A percentile compares a stretch with the other conserved stretches of the same genome.
Evolutionary conservation across 1,140 invertebrate species (phyloP).

Genomic region (Patella vulgata): DNA sequence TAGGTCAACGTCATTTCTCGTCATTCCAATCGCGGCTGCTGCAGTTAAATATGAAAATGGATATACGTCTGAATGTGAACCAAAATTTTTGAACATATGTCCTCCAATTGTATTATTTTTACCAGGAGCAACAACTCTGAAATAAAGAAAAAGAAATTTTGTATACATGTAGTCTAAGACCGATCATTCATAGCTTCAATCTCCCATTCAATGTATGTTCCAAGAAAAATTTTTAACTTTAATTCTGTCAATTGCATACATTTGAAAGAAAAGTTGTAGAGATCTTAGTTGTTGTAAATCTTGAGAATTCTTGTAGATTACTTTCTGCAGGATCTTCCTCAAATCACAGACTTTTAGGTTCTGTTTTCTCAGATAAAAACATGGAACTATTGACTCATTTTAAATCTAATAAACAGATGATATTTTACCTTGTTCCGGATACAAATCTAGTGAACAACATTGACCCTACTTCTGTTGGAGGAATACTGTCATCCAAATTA

Average conservation of each 20-base stretch:
- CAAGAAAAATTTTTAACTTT: background rate
- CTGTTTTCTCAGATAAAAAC: too few relatives aligned
- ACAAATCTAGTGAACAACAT: conserved; percentile 80
- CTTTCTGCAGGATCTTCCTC: too few relatives aligned
- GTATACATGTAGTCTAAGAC: too few relatives aligned
- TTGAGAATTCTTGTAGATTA: too few relatives aligned
- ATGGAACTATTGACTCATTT: too few relatives aligned
- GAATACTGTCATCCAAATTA: conserved; percentile 1
- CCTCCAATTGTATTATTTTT: conserved; percentile 41
- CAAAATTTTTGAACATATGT: conserved; percentile 72
- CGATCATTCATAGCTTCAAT: background rate
- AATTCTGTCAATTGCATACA: background rate
- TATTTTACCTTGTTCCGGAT: conserved; percentile 77
- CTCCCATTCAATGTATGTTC: background rate
- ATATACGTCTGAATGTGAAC: conserved; percentile 75
- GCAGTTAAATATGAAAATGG: conserved; percentile 77
- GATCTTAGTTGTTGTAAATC: too few relatives aligned
- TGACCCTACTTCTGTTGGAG: conserved; percentile 73
- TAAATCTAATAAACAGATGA: too few relatives aligned
- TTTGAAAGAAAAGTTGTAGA: too few relatives aligned
- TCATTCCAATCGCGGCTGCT: conserved; percentile 79
- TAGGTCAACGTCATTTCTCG: conserved; percentile 73
- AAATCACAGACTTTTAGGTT: too few relatives aligned
- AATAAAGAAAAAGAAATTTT: conserved; percentile 12
- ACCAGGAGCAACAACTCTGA: conserved; percentile 59